These are phyloP conservation scores for Anguilla obscura DNA, from an alignment of 2,797 vertebrate species.

Conservation along the genomic window DNA sequence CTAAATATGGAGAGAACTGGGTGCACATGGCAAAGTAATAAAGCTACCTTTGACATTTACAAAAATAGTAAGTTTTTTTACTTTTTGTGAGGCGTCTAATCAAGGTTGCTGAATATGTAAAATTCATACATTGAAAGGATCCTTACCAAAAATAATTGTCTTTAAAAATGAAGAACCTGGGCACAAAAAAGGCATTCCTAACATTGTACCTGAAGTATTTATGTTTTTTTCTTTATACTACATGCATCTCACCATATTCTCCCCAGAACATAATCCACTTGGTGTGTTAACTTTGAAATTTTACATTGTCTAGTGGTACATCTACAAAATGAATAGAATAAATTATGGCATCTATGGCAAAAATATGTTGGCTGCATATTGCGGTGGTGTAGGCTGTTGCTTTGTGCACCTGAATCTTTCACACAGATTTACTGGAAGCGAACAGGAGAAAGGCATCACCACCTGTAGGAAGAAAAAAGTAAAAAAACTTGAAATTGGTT, in stretches of 20 bases:
- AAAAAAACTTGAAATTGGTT: neutral
- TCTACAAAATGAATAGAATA: neutral
- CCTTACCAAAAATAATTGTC: neutral
- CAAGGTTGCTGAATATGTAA: neutral
- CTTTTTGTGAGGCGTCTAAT: no score
- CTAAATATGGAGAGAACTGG: neutral
- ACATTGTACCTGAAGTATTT: neutral
- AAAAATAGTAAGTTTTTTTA: neutral
- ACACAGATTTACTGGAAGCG: neutral
- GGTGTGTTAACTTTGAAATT: neutral
- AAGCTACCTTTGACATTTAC: neutral
- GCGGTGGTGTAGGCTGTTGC: neutral
- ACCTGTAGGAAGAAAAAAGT: neutral
- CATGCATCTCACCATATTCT: neutral
- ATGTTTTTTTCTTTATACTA: neutral
- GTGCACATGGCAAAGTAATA: neutral
- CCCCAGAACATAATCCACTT: neutral
- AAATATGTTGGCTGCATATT: neutral
- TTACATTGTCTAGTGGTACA: neutral
- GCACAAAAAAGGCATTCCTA: no score
- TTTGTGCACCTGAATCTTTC: neutral
- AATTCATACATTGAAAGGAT: neutral
- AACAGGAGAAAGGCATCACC: neutral
- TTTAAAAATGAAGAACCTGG: neutral
- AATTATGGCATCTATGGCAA: neutral